Evolutionary conservation across 1,140 invertebrate species (phyloP).

Genomic region (Dendroctonus valens): DNA sequence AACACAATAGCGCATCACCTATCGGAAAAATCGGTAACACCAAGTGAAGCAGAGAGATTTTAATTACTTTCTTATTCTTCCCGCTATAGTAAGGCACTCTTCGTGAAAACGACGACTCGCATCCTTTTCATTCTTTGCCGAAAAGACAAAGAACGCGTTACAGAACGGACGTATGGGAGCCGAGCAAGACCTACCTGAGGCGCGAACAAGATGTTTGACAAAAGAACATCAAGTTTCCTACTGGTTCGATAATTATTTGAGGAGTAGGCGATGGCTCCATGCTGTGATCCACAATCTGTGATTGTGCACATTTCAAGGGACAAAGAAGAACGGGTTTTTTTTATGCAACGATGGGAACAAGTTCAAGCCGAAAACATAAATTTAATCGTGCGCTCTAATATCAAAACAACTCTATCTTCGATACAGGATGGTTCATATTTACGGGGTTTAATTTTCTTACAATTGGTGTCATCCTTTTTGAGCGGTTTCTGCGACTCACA

Average conservation of each 20-base stretch:
- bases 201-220: slow-evolving; percentile 37
- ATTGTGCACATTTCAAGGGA: too few relatives aligned
- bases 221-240: slow-evolving; percentile 37
- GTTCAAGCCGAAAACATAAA: too few relatives aligned
- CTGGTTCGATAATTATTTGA: slow-evolving; percentile 37
- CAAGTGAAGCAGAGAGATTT: slow-evolving; percentile 24
- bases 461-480: too few relatives aligned
- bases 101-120: slow-evolving; percentile 7
- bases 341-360: too few relatives aligned
- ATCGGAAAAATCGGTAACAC: slow-evolving; percentile 16
- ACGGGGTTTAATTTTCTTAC: too few relatives aligned
- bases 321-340: too few relatives aligned
- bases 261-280: slow-evolving; percentile 27
- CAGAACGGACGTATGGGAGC: slow-evolving; percentile 14
- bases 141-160: neutral
- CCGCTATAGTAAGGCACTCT: neutral
- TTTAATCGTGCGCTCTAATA: too few relatives aligned
- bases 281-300: slow-evolving; percentile 10
- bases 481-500: too few relatives aligned
- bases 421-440: too few relatives aligned
- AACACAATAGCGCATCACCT: too few relatives aligned
- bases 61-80: slow-evolving; percentile 23
- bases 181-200: slow-evolving; percentile 32
- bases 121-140: neutral
- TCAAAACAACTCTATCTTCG: too few relatives aligned